phyloP scores from a whole-genome alignment of 1,140 invertebrate species.

The Cyrtorhinus lividipennis region DNA sequence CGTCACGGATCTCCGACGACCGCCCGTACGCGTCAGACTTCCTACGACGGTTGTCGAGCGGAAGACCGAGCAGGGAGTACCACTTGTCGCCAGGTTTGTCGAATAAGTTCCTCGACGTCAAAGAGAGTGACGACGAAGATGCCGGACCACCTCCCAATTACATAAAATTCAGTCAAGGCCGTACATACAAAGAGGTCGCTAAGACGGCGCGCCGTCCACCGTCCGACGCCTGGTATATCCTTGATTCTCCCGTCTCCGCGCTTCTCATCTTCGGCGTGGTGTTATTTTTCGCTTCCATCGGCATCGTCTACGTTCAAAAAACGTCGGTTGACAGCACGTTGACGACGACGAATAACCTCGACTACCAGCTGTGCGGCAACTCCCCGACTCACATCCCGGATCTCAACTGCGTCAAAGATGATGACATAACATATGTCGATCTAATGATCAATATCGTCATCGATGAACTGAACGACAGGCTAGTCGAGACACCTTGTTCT shows the following conservation, averaged over 20 bases:
- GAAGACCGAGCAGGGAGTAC: background rate
- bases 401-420: constrained; percentile 10
- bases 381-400: background rate
- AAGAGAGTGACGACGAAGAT: constrained; percentile 25
- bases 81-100: constrained; percentile 1
- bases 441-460: constrained; percentile 12
- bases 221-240: background rate
- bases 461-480: background rate
- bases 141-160: constrained; percentile 13
- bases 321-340: background rate
- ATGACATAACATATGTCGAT: background rate
- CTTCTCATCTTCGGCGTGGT: constrained; percentile 13
- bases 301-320: constrained; percentile 17
- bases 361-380: background rate
- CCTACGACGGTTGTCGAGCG: constrained; percentile 15
- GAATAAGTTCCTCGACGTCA: constrained; percentile 18
- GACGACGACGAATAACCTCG: background rate
- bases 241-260: constrained; percentile 11
- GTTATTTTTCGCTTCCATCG: constrained; percentile 17
- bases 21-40: constrained; percentile 22
- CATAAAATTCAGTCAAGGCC: constrained; percentile 16
- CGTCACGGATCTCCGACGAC: background rate
- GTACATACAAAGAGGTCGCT: background rate
- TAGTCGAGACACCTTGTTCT: background rate
- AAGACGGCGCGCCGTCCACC: background rate